These are phyloP conservation scores for Synaphobranchus kaupii DNA, from an alignment of 2,797 vertebrate genomes.

Conservation along the genomic window DNA sequence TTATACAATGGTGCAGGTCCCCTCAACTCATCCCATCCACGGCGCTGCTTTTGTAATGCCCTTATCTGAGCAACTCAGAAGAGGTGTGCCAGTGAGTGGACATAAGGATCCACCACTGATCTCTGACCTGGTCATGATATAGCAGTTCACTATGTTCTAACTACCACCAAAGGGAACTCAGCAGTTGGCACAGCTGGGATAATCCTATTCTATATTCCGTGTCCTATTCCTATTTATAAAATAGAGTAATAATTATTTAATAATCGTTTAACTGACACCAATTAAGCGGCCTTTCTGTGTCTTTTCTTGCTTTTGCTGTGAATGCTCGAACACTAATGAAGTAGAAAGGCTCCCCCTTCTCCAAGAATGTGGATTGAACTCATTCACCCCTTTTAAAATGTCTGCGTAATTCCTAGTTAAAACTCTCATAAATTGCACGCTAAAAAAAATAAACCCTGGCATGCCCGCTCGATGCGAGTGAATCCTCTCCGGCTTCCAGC, in stretches of 20 bases:
- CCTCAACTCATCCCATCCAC: slow-evolving; percentile 56
- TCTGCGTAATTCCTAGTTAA: slow-evolving; percentile 65
- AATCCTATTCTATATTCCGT: neutral
- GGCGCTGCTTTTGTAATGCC: slow-evolving; percentile 34
- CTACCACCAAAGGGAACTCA: slow-evolving; percentile 27
- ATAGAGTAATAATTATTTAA: slow-evolving; percentile 16
- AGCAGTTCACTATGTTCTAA: slow-evolving; percentile 37
- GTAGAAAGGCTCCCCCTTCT: slow-evolving; percentile 50
- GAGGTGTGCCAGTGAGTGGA: neutral
- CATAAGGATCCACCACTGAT: slow-evolving; percentile 6
- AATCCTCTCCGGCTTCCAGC: slow-evolving; percentile 42
- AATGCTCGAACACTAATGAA: slow-evolving; percentile 48
- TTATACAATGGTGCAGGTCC: slow-evolving; percentile 66
- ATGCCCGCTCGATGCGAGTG: slow-evolving; percentile 42
- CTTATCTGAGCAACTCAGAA: slow-evolving; percentile 5
- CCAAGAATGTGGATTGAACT: slow-evolving; percentile 61
- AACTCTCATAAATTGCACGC: slow-evolving; percentile 61
- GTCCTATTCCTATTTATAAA: neutral
- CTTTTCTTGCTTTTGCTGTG: slow-evolving; percentile 49
- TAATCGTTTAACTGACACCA: slow-evolving; percentile 36
- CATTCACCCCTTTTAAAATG: slow-evolving; percentile 64
- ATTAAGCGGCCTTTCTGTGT: slow-evolving; percentile 39
- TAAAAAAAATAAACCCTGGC: slow-evolving; percentile 66
- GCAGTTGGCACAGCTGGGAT: neutral
- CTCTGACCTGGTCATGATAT: slow-evolving; percentile 14